Base-by-base conservation (phyloP, 2,113 vertebrate species). In the Microtus richardsoni region DNA sequence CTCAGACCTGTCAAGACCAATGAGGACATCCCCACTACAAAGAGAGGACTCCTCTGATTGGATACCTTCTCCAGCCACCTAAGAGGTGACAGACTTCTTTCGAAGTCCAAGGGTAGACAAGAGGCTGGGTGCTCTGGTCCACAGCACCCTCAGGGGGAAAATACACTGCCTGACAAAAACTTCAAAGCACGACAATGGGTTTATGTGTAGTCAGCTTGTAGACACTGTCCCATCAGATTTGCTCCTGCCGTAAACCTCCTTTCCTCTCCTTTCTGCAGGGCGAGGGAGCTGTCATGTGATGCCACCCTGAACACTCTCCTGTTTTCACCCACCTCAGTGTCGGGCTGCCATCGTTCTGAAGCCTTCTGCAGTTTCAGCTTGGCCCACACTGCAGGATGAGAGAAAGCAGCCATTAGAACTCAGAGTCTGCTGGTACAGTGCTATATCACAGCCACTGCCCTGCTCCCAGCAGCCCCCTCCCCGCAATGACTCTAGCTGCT, bases 351-450 rank as follows among this genome's bases (percentile, higher is more conserved):
- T 28, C 99, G 98, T 98, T 99, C 99, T 0, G 98, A 99, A 0
- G 99, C 99, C 98, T 99, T 99, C 98, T 99, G 99, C 64, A 99
- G 99, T 97, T 99, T 99, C 98, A 99, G 98, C 97, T 99, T 99
- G 2, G 99, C 99, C 99, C 99, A 99, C 98, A 99, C 99, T 99
- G 77, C 6, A 83, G 96, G 87, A 96, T 0, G 93, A 95, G 97
- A 97, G 96, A 73, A 5, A 95, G 30, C 39, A 95, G 60, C 47
- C 75, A 60, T 87, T 30, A 97, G 75, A 36, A 84, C 12, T 30
- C 11, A 41, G 6, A 58, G 70, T 41, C 28, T 11, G 26, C 1
- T 1, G 39, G 13, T 12, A 71, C 4, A 58, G 39, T 28, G 7
- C 14, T 58, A 64, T 19, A 79, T 16, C 21, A 66, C 19, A 12